Evolutionary conservation across 2,888 invertebrate species (phyloP).

Genomic region (Thymelicus acteon): DNA sequence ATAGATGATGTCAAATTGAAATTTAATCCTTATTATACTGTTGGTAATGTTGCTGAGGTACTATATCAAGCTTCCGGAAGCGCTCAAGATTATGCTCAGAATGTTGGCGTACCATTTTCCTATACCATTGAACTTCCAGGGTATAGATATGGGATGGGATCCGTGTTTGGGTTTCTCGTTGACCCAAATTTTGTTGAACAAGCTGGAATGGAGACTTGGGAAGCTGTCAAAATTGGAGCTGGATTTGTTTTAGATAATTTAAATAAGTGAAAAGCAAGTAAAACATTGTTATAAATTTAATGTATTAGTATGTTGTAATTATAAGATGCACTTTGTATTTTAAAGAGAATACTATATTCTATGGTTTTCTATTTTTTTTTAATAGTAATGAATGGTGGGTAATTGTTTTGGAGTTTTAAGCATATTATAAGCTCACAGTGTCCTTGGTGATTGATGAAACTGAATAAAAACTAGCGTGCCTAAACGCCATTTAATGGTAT

Average conservation of each 20-base stretch:
- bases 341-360: too few relatives aligned
- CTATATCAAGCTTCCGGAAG: conserved; percentile 86
- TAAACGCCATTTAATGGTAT: too few relatives aligned
- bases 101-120: conserved; percentile 80
- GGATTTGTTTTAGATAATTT: conserved; percentile 41
- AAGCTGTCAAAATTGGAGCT: conserved; percentile 80
- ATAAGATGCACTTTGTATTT: too few relatives aligned
- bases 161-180: conserved; percentile 80
- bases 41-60: conserved; percentile 80
- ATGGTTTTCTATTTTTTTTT: too few relatives aligned
- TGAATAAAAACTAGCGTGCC: too few relatives aligned
- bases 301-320: too few relatives aligned
- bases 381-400: too few relatives aligned
- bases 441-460: too few relatives aligned
- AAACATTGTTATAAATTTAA: neutral
- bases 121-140: conserved; percentile 88
- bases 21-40: conserved; percentile 71
- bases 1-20: conserved; percentile 61
- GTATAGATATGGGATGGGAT: conserved; percentile 59
- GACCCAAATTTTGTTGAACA: conserved; percentile 80
- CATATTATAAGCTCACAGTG: too few relatives aligned
- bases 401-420: too few relatives aligned
- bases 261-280: neutral
- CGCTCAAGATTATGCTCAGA: conserved; percentile 87
- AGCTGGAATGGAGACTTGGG: conserved; percentile 86